These are phyloP conservation scores for Nomada ruficornis DNA, from an alignment of 2,888 invertebrate genomes.

Conservation along the genomic window DNA sequence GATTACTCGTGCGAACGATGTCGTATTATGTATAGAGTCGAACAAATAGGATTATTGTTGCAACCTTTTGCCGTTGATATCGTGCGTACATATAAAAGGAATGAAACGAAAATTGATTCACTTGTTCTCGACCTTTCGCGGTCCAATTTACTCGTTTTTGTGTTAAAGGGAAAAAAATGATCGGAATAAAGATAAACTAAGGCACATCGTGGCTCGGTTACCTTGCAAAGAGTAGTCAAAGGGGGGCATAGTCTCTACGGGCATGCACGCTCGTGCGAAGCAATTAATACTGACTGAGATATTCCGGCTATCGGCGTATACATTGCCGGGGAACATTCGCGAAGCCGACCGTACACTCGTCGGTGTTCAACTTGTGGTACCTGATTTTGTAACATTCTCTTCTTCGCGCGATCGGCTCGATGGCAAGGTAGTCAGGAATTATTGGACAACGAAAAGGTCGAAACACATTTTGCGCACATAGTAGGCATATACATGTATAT, in stretches of 20 bases:
- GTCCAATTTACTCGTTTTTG: slow-evolving; percentile 14
- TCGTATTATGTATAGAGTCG: neutral
- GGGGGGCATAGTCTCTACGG: neutral
- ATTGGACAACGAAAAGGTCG: slow-evolving; percentile 36
- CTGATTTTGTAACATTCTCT: slow-evolving; percentile 42
- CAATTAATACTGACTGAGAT: slow-evolving; percentile 36
- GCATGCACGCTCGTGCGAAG: neutral
- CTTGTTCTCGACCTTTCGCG: slow-evolving; percentile 20
- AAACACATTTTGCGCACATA: neutral
- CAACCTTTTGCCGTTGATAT: slow-evolving; percentile 8
- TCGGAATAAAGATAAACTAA: neutral
- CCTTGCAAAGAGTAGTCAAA: neutral
- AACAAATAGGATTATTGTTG: neutral
- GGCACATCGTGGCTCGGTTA: slow-evolving; percentile 2
- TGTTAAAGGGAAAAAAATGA: neutral
- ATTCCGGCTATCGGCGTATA: slow-evolving; percentile 20
- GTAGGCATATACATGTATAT: neutral
- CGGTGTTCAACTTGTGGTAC: slow-evolving; percentile 36
- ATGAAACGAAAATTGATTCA: neutral
- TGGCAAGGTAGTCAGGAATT: slow-evolving; percentile 19
- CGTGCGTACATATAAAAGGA: neutral
- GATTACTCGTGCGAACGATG: neutral
- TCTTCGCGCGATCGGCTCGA: slow-evolving; percentile 16
- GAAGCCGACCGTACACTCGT: slow-evolving; percentile 29
- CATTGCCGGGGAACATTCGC: slow-evolving; percentile 18